A percentile compares a stretch with the other conserved stretches of the same genome.
These are phyloP conservation scores for Sciurus niger DNA, from an alignment of 2,113 vertebrate genomes.

Conservation along the genomic window DNA sequence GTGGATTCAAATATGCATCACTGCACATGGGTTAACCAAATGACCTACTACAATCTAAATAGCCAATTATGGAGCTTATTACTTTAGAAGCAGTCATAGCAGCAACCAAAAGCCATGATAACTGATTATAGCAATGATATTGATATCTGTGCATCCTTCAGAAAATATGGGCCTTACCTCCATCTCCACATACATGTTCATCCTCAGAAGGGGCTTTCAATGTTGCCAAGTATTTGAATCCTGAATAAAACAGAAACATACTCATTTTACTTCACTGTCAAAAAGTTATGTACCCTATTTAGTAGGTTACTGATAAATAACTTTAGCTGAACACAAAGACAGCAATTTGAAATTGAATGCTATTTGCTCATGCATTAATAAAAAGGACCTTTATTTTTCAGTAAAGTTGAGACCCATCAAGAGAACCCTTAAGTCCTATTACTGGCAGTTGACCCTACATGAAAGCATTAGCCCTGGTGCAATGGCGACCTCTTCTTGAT, in stretches of 20 bases:
- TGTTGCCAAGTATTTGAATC: background rate
- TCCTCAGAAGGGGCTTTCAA: background rate
- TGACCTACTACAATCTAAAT: background rate
- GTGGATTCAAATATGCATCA: background rate
- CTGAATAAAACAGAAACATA: background rate
- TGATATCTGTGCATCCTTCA: background rate
- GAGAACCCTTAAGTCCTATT: background rate
- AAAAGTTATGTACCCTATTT: background rate
- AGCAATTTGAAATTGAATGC: background rate
- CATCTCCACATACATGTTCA: background rate
- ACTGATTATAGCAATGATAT: constrained; percentile 1
- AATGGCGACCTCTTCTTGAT: background rate
- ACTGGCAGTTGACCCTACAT: background rate
- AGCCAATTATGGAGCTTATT: constrained; percentile 34
- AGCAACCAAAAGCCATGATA: background rate
- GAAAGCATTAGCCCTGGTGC: background rate
- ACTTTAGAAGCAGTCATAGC: constrained; percentile 1
- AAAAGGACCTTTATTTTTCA: constrained; percentile 9
- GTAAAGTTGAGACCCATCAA: background rate
- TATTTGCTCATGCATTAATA: background rate
- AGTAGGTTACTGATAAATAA: background rate
- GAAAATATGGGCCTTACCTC: background rate
- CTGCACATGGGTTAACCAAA: background rate
- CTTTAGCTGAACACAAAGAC: background rate
- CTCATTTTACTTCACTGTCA: constrained; percentile 5